A percentile compares a stretch with the other conserved stretches of the same genome.
phyloP scores from a whole-genome alignment of 2,797 vertebrate genomes.

The Arctocebus calabarensis region DNA sequence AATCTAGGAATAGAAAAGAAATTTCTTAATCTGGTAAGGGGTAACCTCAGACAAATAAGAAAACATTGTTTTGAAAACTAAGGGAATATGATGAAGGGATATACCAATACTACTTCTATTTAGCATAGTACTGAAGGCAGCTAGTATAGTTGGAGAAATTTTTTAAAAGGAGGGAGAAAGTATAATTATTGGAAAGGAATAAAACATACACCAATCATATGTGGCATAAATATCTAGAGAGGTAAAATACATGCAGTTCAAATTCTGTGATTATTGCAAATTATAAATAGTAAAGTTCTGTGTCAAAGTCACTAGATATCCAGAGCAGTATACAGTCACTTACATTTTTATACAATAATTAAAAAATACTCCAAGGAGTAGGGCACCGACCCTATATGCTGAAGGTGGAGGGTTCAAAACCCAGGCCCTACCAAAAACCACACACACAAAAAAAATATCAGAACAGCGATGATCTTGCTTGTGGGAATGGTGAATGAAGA shows the following conservation, averaged over 20 bases:
- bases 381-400: too few relatives aligned
- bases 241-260: conserved; percentile 2
- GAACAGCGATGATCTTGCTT: neutral
- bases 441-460: neutral
- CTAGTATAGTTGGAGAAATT: neutral
- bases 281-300: neutral
- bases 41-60: conserved; percentile 30
- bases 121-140: neutral
- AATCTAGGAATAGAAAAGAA: conserved; percentile 40
- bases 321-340: neutral
- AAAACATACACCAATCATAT: neutral
- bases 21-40: conserved; percentile 49
- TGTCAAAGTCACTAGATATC: neutral
- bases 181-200: neutral
- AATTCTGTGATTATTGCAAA: neutral
- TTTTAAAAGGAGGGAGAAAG: neutral
- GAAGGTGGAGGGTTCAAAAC: too few relatives aligned
- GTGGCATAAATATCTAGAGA: neutral
- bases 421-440: too few relatives aligned
- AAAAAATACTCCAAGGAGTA: too few relatives aligned
- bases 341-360: neutral
- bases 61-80: neutral
- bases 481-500: neutral
- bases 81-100: neutral
- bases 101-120: neutral